A percentile compares a stretch with the other conserved stretches of the same genome.
phyloP scores from a whole-genome alignment of 2,797 vertebrate species.

The Sebastes dallii region DNA sequence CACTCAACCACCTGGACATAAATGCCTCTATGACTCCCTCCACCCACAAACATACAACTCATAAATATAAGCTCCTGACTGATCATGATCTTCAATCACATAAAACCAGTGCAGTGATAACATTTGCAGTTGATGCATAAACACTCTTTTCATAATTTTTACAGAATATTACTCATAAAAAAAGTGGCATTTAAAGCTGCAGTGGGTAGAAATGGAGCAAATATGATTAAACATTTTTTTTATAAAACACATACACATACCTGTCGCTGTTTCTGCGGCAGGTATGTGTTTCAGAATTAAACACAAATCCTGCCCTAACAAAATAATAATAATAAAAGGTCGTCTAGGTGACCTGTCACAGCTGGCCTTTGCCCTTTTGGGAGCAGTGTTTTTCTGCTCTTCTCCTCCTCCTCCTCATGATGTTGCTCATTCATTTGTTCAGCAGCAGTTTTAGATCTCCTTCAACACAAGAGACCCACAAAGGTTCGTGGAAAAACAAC shows the following conservation, averaged over 20 bases:
- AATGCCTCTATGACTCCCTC: conserved; percentile 1
- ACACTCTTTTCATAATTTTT: neutral
- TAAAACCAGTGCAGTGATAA: neutral
- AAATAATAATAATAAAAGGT: neutral
- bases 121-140: neutral
- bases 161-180: neutral
- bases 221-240: too few relatives aligned
- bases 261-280: conserved; percentile 78
- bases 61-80: conserved; percentile 1
- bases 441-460: conserved; percentile 22
- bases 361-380: conserved; percentile 62
- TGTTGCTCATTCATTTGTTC: conserved; percentile 40
- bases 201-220: too few relatives aligned
- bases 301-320: conserved; percentile 20
- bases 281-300: conserved; percentile 62
- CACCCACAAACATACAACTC: conserved; percentile 19
- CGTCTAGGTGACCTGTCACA: neutral
- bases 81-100: conserved; percentile 12
- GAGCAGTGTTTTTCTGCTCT: conserved; percentile 22
- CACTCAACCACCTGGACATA: conserved; percentile 41
- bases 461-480: conserved; percentile 15
- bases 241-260: too few relatives aligned
- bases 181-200: neutral
- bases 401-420: neutral
- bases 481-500: neutral